phyloP scores from a whole-genome alignment of 2,888 invertebrate species.

The Coelogynopora nodosa region DNA sequence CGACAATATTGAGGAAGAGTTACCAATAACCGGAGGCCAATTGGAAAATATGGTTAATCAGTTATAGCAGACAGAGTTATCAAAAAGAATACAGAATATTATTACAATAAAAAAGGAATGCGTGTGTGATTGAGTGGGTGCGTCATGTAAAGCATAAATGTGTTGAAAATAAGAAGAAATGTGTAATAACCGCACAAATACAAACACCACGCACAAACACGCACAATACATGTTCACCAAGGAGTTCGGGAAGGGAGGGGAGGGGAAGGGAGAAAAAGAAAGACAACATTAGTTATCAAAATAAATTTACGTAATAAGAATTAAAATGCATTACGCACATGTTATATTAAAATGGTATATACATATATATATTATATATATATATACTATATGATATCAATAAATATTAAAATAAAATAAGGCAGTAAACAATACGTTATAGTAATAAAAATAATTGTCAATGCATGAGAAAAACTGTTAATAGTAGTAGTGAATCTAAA shows the following conservation, averaged over 20 bases:
- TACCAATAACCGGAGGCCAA: not conserved
- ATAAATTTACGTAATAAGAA: not conserved
- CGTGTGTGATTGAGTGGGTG: not conserved
- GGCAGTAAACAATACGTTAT: too few relatives aligned
- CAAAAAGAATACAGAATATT: not conserved
- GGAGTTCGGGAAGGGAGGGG: conserved; percentile 2
- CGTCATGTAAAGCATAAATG: not conserved
- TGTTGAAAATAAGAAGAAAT: not conserved
- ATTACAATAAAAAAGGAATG: not conserved
- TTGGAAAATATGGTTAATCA: too few relatives aligned
- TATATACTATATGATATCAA: not conserved
- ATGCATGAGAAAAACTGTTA: too few relatives aligned
- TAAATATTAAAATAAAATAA: too few relatives aligned
- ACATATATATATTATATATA: not conserved
- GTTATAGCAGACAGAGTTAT: too few relatives aligned
- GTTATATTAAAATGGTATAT: not conserved
- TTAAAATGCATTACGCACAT: not conserved
- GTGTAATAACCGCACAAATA: not conserved
- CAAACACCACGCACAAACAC: not conserved
- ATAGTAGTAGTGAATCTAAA: too few relatives aligned
- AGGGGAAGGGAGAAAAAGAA: conserved; percentile 29
- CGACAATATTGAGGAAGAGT: not conserved
- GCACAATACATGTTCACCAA: not conserved
- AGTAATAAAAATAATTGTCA: too few relatives aligned
- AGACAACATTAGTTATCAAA: conserved; percentile 21